Base-by-base conservation (phyloP, 30 jellyfish, hydroid and myxozoan genomes). In the Euphysa ruthae region DNA sequence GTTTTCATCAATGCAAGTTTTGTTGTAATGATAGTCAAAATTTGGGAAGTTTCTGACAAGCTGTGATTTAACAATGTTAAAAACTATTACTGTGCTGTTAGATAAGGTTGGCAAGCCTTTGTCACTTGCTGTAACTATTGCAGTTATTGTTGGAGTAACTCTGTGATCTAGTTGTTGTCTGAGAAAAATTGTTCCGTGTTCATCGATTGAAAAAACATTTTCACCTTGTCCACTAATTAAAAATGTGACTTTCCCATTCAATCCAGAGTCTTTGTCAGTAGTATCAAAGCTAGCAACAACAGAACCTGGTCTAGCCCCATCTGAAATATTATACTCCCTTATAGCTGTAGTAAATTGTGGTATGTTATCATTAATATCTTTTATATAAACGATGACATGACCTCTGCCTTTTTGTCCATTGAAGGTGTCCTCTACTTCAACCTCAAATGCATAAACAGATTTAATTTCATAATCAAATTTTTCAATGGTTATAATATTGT, bases 341-440 rank as follows among this genome's bases (percentile, higher is more conserved):
- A 32, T 49, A 14, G 35, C 18, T 0, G 69, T 33, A n/a, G 57
- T 13, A n/a, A 73, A 19, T n/a, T 26, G 24, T 26, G 93, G 93
- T 13, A 55, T 18, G 58, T 80, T 71, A 50, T 80, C 93, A 46
- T 80, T 80, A 32, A 71, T 32, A 46, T 80, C 93, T 34, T 28
- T 7, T 21, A 80, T 54, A 21, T 46, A 20, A 15, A 80, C 92
- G 4, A 44, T 34, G 43, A 80, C 93, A n/a, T 62, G 73, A 27
- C 54, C 84, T 20, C 60, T 21, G 34, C 82, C 82, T 3, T 50
- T 24, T 3, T 54, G 56, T 16, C 74, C 29, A 61, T 58, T 80
- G 35, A 14, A 13, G 13, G 35, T 33, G 49, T 80, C 93, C 35
- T 16, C n/a, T 0, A 70, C 93, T 60, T 30, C 52, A 5, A 80